Percentiles rank a stretch among this genome's conserved stretches.
Conservation (phyloP, 2,888 invertebrate genomes). For the Lissocephala sabroskyi region DNA sequence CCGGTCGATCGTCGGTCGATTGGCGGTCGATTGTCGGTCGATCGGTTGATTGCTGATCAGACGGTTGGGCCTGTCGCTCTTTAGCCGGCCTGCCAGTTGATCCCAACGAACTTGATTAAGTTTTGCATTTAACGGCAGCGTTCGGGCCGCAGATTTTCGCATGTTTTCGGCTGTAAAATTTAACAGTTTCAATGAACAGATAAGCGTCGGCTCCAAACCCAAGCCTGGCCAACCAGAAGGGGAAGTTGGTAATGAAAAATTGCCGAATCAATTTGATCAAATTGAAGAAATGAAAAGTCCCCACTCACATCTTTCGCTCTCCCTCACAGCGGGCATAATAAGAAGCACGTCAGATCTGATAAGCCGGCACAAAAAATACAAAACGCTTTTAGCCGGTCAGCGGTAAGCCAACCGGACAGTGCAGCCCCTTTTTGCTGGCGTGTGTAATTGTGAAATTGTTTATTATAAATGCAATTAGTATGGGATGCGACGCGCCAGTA, state of each 20-base stretch:
- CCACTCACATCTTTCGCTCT: background rate
- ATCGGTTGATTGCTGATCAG: conserved; percentile 3
- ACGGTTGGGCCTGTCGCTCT: background rate
- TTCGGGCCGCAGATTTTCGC: conserved; percentile 9
- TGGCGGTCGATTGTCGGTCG: background rate
- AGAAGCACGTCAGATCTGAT: conserved; percentile 44
- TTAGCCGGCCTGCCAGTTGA: background rate
- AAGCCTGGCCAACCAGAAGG: too few relatives aligned
- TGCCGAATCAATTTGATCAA: conserved; percentile 4
- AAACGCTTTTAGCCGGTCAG: background rate
- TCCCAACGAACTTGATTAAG: conserved; percentile 6
- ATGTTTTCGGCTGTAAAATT: conserved; percentile 27
- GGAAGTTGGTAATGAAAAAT: conserved; percentile 1
- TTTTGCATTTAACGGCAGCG: background rate
- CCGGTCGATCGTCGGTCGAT: background rate
- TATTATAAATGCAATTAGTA: conserved; percentile 46
- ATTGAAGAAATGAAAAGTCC: background rate
- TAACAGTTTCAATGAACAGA: conserved; percentile 42
- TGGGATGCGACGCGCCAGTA: conserved; percentile 22
- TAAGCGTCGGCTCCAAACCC: conserved; percentile 24
- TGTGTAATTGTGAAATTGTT: conserved; percentile 37
- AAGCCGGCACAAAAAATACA: conserved; percentile 21
- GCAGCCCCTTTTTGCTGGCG: background rate
- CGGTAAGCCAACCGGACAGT: too few relatives aligned
- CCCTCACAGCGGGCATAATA: conserved; percentile 33